Conservation (phyloP, 2,888 invertebrate species). For the Tinea trinotella region DNA sequence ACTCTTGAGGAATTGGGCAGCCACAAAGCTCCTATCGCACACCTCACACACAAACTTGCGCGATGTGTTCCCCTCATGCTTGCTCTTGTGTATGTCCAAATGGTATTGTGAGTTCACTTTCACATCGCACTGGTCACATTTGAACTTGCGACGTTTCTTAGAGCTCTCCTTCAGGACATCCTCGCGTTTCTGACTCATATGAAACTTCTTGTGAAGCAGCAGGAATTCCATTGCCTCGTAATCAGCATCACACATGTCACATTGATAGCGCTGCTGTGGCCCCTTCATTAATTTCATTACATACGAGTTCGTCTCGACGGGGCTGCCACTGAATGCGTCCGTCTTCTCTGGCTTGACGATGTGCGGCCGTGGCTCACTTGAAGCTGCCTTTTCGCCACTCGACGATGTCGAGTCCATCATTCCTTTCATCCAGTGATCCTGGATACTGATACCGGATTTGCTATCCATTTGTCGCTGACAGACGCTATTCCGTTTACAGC, state of each 20-base stretch:
- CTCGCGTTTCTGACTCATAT: constrained; percentile 51
- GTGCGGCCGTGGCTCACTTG: constrained; percentile 41
- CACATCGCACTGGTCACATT: constrained; percentile 61
- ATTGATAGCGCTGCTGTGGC: constrained; percentile 43
- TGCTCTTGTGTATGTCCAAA: constrained; percentile 60
- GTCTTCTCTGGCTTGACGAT: constrained; percentile 62
- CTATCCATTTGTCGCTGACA: constrained; percentile 52
- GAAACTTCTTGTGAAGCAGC: constrained; percentile 62
- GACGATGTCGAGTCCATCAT: constrained; percentile 56
- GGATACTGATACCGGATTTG: constrained; percentile 53
- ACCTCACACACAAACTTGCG: constrained; percentile 61
- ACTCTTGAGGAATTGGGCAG: constrained; percentile 61
- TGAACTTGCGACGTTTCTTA: constrained; percentile 58
- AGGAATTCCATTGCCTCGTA: constrained; percentile 62
- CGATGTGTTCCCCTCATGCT: constrained; percentile 54
- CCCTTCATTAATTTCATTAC: constrained; percentile 42
- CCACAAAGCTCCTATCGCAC: constrained; percentile 61
- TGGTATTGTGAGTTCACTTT: constrained; percentile 66
- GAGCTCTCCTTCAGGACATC: constrained; percentile 43
- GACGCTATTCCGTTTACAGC: constrained; percentile 40
- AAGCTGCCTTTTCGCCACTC: constrained; percentile 45
- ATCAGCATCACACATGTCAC: constrained; percentile 58
- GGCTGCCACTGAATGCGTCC: constrained; percentile 51
- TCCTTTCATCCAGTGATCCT: constrained; percentile 66
- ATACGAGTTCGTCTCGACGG: constrained; percentile 42